Evolutionary conservation across 2,113 vertebrate genomes (phyloP).

Genomic region (Pterocles burchelli): DNA sequence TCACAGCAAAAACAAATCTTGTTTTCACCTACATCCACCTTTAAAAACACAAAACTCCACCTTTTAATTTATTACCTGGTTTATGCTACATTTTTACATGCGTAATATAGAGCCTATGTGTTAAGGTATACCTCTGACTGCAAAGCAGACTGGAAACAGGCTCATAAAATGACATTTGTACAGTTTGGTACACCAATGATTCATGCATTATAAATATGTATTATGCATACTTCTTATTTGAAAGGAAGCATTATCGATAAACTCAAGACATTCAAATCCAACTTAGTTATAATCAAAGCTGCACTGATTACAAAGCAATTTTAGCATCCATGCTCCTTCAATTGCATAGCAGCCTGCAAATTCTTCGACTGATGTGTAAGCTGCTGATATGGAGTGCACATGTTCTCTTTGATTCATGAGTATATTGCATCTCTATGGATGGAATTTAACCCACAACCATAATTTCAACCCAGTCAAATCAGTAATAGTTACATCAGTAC

Average conservation of each 20-base stretch:
- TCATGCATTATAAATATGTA: neutral
- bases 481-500: neutral
- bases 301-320: neutral
- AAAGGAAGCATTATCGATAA: neutral
- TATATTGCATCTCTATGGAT: neutral
- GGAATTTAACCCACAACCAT: neutral
- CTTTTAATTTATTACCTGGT: neutral
- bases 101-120: neutral
- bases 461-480: neutral
- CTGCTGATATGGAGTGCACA: neutral
- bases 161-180: neutral
- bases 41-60: neutral
- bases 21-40: slow-evolving; percentile 76
- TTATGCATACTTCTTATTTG: neutral
- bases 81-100: neutral
- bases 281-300: neutral
- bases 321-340: neutral
- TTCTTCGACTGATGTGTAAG: neutral
- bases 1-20: slow-evolving; percentile 86
- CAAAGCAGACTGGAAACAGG: neutral
- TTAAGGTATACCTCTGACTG: neutral
- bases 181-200: neutral
- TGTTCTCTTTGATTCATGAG: neutral
- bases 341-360: neutral
- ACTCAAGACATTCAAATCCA: neutral